Conservation (phyloP, 2,888 invertebrate genomes). For the Drosophila rubida region DNA sequence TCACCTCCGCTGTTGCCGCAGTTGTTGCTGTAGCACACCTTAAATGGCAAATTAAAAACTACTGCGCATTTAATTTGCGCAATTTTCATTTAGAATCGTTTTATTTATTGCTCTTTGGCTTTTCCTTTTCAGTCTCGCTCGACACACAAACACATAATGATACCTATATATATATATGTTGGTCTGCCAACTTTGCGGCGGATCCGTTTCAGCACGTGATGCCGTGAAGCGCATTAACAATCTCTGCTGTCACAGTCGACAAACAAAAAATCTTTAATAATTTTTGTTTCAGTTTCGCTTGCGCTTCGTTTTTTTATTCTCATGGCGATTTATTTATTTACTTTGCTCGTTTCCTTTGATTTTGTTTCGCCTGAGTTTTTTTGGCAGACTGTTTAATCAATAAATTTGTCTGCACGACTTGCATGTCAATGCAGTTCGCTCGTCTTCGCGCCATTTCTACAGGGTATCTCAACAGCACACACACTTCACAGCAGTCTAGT, state of each 20-base stretch:
- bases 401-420: slow-evolving; percentile 58
- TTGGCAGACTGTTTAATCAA: slow-evolving; percentile 69
- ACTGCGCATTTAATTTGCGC: slow-evolving; percentile 67
- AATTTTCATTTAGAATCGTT: slow-evolving; percentile 41
- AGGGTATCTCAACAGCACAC: no score
- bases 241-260: slow-evolving; percentile 1
- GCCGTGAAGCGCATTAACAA: slow-evolving; percentile 30
- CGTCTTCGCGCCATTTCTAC: slow-evolving; percentile 26
- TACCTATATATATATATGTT: background rate
- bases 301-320: no score
- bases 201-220: slow-evolving; percentile 36
- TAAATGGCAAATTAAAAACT: slow-evolving; percentile 73
- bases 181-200: slow-evolving; percentile 32
- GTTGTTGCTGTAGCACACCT: slow-evolving; percentile 43
- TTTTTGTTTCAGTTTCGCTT: slow-evolving; percentile 8
- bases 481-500: no score
- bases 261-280: slow-evolving; percentile 34
- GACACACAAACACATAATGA: slow-evolving; percentile 1
- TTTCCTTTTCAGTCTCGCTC: slow-evolving; percentile 14
- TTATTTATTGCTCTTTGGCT: slow-evolving; percentile 4
- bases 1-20: background rate
- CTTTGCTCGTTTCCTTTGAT: slow-evolving; percentile 23
- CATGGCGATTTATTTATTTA: slow-evolving; percentile 32
- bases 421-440: slow-evolving; percentile 71
- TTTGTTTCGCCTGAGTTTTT: slow-evolving; percentile 9